Percentiles rank a stretch among this genome's conserved stretches.
Evolutionary conservation across 2,797 vertebrate species (phyloP).

Genomic region (Monodelphis domestica): DNA sequence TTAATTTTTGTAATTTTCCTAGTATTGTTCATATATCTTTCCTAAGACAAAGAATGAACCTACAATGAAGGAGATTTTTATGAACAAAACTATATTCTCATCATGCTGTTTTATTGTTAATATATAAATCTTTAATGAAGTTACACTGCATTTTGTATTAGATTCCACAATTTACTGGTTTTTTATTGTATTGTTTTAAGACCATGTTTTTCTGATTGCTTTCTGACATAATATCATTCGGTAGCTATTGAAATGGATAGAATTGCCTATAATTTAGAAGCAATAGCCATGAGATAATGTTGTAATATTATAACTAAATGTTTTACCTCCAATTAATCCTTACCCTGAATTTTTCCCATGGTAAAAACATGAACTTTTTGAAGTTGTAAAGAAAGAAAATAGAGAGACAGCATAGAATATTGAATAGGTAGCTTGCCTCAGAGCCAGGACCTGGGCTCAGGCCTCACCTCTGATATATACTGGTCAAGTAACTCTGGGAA

Average conservation of each 20-base stretch:
- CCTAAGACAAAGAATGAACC: conserved; percentile 64
- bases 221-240: conserved; percentile 41
- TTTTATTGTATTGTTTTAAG: conserved; percentile 45
- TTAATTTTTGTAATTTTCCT: conserved; percentile 77
- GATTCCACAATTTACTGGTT: conserved; percentile 38
- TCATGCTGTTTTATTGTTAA: conserved; percentile 73
- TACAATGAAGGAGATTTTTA: conserved; percentile 59
- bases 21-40: conserved; percentile 74
- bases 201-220: conserved; percentile 45
- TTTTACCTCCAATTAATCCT: conserved; percentile 14
- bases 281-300: background rate
- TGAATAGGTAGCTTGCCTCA: background rate
- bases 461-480: background rate
- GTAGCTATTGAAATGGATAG: background rate
- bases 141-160: conserved; percentile 49
- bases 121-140: conserved; percentile 75
- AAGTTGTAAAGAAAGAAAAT: conserved; percentile 9
- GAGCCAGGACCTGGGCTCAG: background rate
- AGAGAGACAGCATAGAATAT: background rate
- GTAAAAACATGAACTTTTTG: background rate
- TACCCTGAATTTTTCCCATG: background rate
- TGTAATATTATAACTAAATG: background rate
- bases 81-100: conserved; percentile 73
- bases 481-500: background rate
- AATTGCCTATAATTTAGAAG: background rate